Evolutionary conservation across 2,113 vertebrate species (phyloP).

Genomic region (Chrysochloris asiatica): DNA sequence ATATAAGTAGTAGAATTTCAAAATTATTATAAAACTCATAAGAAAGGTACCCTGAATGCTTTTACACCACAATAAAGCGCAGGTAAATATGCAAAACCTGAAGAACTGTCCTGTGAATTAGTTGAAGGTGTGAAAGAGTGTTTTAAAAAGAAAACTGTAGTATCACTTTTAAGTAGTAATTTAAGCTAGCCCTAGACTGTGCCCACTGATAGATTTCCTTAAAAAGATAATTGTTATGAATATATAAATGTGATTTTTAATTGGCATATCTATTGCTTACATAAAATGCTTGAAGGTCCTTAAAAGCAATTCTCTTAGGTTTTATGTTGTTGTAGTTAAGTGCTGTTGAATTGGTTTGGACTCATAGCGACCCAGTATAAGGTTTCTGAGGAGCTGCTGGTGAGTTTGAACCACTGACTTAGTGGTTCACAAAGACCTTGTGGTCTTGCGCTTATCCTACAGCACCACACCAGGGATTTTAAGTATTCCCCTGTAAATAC

Average conservation of each 20-base stretch:
- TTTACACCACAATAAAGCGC: not conserved
- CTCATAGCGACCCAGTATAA: too few relatives aligned
- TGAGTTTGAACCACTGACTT: too few relatives aligned
- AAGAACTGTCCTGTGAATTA: not conserved
- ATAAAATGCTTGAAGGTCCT: not conserved
- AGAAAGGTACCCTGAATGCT: not conserved
- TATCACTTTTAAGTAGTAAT: not conserved
- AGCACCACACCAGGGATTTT: not conserved
- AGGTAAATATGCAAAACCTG: not conserved
- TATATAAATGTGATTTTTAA: not conserved
- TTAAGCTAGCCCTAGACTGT: not conserved
- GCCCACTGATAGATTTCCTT: not conserved
- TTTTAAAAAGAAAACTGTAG: not conserved
- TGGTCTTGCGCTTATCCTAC: too few relatives aligned
- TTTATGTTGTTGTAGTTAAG: too few relatives aligned
- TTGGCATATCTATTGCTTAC: not conserved
- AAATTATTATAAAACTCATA: conserved; percentile 35
- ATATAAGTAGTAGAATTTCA: conserved; percentile 15
- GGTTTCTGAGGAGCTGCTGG: too few relatives aligned
- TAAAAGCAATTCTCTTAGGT: not conserved
- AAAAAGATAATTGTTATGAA: not conserved
- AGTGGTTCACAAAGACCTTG: too few relatives aligned
- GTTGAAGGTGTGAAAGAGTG: not conserved
- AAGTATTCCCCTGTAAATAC: not conserved
- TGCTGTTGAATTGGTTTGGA: too few relatives aligned